Evolutionary conservation across 1,140 invertebrate species (phyloP), one percentile per base, ranked within the genome.

Genomic region (Caerostris extrusa): DNA sequence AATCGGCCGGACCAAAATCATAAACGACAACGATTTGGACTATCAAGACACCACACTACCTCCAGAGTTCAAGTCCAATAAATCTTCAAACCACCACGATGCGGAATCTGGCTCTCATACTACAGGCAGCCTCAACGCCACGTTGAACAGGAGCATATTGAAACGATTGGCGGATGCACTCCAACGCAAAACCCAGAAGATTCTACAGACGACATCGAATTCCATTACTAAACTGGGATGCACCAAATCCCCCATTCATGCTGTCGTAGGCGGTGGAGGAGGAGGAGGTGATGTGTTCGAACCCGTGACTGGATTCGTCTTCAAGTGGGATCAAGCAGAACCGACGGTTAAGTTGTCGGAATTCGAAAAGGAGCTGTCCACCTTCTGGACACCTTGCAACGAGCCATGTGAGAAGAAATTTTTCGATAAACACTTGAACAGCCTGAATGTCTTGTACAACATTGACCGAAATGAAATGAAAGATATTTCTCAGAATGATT

Each of bases 291-390:
- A 94, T 64, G 60, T 94, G 6, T 94, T 94, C 55, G 93, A 94
- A 69, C 93, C 93, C 4, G 93, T 94, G n/a, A 94, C 93, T 5
- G 93, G 93, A 14, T 94, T 94, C 64, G 81, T 94, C 12, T 94
- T 94, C 60, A 94, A 94, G 81, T 94, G 93, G 93, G 93, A 94
- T 56, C 67, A 93, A 17, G 71, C 77, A 10, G 87, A 94, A 55
- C 77, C 71, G 4, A 19, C 93, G 3, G 81, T 94, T 5, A 94
- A 94, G 61, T 58, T 94, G 12, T 64, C 61, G 8, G 93, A 94
- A 6, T 94, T 94, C 8, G 93, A 94, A 58, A 94, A 94, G 34
- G 88, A 94, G 60, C 14, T 90, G 53, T 90, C 93, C 3, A 53
- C 56, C 34, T 94, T 71, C 81, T 94, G 93, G 93, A 93, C 81